Evolutionary conservation across 2,888 invertebrate genomes (phyloP).

Genomic region (Dilophus febrilis): DNA sequence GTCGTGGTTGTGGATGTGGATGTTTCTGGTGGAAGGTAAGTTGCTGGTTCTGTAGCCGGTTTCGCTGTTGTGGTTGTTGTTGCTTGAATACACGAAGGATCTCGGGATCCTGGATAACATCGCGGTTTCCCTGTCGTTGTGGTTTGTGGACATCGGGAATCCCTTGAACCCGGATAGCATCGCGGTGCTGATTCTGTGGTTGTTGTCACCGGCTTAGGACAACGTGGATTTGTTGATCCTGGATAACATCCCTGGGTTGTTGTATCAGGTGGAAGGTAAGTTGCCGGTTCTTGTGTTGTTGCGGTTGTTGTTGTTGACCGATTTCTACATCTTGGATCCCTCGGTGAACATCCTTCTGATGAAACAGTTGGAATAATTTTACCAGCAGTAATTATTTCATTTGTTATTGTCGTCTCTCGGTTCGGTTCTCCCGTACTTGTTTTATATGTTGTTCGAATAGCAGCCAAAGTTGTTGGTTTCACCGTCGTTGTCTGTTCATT

Average conservation of each 20-base stretch:
- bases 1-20: conserved; percentile 10
- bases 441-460: background rate
- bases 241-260: conserved; percentile 19
- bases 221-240: conserved; percentile 22
- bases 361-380: conserved; percentile 25
- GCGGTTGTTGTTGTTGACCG: conserved; percentile 10
- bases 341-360: too few relatives aligned
- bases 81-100: conserved; percentile 19
- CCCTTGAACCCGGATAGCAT: conserved; percentile 22
- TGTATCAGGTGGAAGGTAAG: conserved; percentile 12
- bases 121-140: conserved; percentile 14
- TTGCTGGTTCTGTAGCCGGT: conserved; percentile 6
- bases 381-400: conserved; percentile 8
- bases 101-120: conserved; percentile 22
- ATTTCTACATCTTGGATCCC: conserved; percentile 21
- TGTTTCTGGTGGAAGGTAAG: conserved; percentile 2
- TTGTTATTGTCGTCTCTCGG: conserved; percentile 1
- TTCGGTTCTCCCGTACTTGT: conserved; percentile 7
- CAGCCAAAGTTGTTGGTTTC: conserved; percentile 13
- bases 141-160: conserved; percentile 26
- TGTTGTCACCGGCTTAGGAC: conserved; percentile 19
- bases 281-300: conserved; percentile 9
- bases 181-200: conserved; percentile 19
- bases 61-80: conserved; percentile 9
- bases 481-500: conserved; percentile 22